phyloP scores from a whole-genome alignment of 2,113 vertebrate genomes.

The Carassius carassius region DNA sequence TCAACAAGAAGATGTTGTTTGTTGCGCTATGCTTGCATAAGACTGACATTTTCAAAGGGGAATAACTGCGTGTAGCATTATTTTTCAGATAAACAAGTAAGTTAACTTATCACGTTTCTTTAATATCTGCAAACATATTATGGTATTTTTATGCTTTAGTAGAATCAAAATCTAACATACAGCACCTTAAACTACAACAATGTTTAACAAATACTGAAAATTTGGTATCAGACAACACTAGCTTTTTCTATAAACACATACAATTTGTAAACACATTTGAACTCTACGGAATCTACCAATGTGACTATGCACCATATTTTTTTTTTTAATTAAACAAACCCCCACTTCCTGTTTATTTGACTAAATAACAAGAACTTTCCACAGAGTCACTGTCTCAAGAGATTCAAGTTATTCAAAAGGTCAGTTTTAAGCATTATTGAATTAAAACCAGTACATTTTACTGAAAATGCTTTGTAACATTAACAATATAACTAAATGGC shows the following conservation, averaged over 20 bases:
- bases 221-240: neutral
- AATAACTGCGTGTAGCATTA: no score
- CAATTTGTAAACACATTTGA: conserved; percentile 39
- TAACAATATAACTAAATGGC: neutral
- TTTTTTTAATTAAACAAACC: conserved; percentile 62
- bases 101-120: no score
- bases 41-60: no score
- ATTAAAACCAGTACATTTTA: neutral
- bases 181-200: neutral
- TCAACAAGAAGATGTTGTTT: no score
- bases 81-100: no score
- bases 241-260: neutral
- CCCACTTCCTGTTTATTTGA: conserved; percentile 72
- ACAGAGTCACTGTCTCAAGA: neutral
- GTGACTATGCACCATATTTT: conserved; percentile 27
- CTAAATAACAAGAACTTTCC: conserved; percentile 46
- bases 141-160: no score
- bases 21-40: no score
- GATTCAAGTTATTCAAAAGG: neutral
- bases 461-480: neutral
- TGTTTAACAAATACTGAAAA: neutral
- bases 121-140: no score
- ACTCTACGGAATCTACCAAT: conserved; percentile 35
- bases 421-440: neutral
- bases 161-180: no score